These are phyloP conservation scores for Desmophyllum pertusum DNA, from an alignment of 92 coral and sea anemone genomes.

Conservation along the genomic window DNA sequence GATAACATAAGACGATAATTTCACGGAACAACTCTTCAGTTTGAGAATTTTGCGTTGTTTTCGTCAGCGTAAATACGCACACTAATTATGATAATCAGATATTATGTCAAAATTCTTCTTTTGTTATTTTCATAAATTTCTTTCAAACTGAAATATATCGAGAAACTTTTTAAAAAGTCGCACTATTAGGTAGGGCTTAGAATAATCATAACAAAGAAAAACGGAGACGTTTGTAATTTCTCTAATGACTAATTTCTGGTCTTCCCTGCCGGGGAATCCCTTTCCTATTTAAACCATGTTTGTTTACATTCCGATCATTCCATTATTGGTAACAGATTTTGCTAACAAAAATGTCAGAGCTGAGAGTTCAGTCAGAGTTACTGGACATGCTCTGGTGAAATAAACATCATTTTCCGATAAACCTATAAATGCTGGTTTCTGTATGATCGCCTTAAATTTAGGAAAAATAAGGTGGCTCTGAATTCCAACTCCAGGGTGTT, in stretches of 20 bases:
- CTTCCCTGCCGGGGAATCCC: constrained; percentile 1
- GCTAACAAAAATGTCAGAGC: neutral
- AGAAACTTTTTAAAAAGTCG: no score
- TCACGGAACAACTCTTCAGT: no score
- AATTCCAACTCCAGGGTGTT: no score
- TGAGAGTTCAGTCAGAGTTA: neutral
- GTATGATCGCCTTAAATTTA: no score
- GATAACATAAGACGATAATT: no score
- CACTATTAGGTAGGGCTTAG: neutral
- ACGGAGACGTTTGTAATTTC: neutral
- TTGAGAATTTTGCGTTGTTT: neutral
- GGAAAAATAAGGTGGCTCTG: no score
- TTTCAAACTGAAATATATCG: neutral
- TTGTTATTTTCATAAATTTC: neutral
- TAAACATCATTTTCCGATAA: neutral
- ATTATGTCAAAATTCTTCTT: neutral
- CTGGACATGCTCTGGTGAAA: neutral
- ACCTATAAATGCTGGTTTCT: no score
- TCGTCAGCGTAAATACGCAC: neutral
- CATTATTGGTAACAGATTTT: neutral
- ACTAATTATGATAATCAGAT: no score
- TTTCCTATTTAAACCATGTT: neutral
- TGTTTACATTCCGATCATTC: constrained; percentile 10
- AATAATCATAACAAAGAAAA: no score
- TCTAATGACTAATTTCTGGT: neutral